Percentiles rank a stretch among this genome's conserved stretches.
phyloP scores from a whole-genome alignment of 2,888 invertebrate genomes.

The Megamerina dolium region DNA sequence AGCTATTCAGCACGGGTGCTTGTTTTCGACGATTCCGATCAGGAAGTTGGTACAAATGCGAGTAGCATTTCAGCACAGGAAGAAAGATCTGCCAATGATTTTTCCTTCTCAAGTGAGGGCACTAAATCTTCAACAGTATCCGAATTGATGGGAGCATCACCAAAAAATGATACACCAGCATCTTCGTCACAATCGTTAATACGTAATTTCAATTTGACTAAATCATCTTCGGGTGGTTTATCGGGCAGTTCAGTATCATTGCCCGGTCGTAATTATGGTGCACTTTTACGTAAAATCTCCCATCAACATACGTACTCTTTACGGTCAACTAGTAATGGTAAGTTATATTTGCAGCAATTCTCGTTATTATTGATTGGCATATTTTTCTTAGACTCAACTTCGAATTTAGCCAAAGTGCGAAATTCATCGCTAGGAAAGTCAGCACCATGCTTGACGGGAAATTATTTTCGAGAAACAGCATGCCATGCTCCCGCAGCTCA shows the following conservation, averaged over 20 bases:
- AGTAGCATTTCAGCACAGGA: conserved; percentile 1
- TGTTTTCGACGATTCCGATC: conserved; percentile 68
- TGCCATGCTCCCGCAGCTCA: conserved; percentile 13
- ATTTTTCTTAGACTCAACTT: conserved; percentile 34
- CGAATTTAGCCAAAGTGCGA: conserved; percentile 82
- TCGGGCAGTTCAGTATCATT: conserved; percentile 45
- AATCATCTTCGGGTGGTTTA: conserved; percentile 45
- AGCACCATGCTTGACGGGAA: conserved; percentile 78
- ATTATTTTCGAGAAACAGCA: conserved; percentile 53
- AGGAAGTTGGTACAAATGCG: conserved; percentile 42
- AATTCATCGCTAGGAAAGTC: conserved; percentile 88
- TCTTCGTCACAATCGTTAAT: conserved; percentile 27
- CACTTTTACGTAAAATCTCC: conserved; percentile 44
- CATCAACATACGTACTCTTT: conserved; percentile 47
- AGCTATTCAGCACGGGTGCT: conserved; percentile 70
- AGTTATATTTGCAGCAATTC: conserved; percentile 18
- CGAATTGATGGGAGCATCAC: conserved; percentile 33
- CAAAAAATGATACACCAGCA: conserved; percentile 31
- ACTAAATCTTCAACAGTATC: conserved; percentile 26
- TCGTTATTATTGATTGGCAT: not conserved
- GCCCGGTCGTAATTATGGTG: conserved; percentile 40
- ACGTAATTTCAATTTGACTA: conserved; percentile 39
- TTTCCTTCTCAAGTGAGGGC: conserved; percentile 13
- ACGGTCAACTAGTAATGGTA: conserved; percentile 41
- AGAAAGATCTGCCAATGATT: not conserved